Conservation (phyloP, 2,888 invertebrate species). For the Patella caerulea region DNA sequence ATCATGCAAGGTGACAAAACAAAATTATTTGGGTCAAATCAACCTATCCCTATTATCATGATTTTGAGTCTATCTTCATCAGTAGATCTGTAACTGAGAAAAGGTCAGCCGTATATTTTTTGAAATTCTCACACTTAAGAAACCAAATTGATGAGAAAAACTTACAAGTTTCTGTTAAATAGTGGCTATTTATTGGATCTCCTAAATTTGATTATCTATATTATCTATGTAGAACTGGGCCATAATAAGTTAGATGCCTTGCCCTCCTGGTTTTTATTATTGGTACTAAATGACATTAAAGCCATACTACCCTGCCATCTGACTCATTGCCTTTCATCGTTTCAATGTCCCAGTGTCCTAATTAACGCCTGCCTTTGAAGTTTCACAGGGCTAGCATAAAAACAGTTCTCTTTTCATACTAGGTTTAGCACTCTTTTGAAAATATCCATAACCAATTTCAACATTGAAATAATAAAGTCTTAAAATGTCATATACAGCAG, state of each 20-base stretch:
- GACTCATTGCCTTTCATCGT: conserved; percentile 11
- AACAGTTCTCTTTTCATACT: background rate
- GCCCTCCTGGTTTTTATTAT: conserved; percentile 5
- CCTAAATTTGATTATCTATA: conserved; percentile 8
- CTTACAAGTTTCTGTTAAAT: too few relatives aligned
- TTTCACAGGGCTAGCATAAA: conserved; percentile 2
- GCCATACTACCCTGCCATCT: conserved; percentile 10
- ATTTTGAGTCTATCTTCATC: too few relatives aligned
- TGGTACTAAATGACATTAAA: conserved; percentile 10
- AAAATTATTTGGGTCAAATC: too few relatives aligned
- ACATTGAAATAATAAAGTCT: too few relatives aligned
- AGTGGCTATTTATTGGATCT: background rate
- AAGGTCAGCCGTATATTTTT: too few relatives aligned
- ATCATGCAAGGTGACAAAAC: too few relatives aligned
- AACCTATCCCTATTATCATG: too few relatives aligned
- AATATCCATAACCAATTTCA: background rate
- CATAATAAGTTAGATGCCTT: conserved; percentile 10
- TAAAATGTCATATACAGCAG: too few relatives aligned
- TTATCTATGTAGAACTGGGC: conserved; percentile 1
- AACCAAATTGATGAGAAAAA: too few relatives aligned
- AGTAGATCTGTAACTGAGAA: too few relatives aligned
- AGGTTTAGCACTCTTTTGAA: background rate
- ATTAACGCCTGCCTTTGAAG: conserved; percentile 5
- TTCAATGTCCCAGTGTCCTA: conserved; percentile 8
- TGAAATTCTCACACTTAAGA: too few relatives aligned